Conservation (phyloP, 2,888 invertebrate genomes). For the Eristalinus sepulchralis region DNA sequence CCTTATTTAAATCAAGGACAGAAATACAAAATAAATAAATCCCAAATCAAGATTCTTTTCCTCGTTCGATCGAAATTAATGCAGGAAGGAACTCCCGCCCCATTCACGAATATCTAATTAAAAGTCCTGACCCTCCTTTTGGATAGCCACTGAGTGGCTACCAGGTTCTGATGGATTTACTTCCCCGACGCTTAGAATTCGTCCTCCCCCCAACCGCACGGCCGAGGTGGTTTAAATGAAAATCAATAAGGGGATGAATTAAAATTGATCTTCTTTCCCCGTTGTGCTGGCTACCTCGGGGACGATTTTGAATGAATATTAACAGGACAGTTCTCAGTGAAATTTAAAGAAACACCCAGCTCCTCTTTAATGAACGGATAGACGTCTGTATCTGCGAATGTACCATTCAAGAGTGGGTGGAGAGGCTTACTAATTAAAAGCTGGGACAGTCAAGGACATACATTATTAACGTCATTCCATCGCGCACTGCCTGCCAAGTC, state of each 20-base stretch:
- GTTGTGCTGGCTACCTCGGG: neutral
- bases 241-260: slow-evolving; percentile 63
- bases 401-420: neutral
- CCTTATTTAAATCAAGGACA: slow-evolving; percentile 69
- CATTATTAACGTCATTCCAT: slow-evolving; percentile 69
- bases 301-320: slow-evolving; percentile 39
- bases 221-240: slow-evolving; percentile 53
- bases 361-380: neutral
- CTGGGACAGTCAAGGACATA: slow-evolving; percentile 67
- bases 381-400: neutral
- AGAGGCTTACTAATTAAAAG: slow-evolving; percentile 65
- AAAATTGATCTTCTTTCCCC: slow-evolving; percentile 45
- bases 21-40: slow-evolving; percentile 36
- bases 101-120: slow-evolving; percentile 68
- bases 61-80: slow-evolving; percentile 42
- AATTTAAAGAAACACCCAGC: slow-evolving; percentile 20
- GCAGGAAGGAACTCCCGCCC: slow-evolving; percentile 53
- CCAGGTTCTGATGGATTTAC: slow-evolving; percentile 42
- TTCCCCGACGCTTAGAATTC: neutral
- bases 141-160: slow-evolving; percentile 64
- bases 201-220: slow-evolving; percentile 20
- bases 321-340: slow-evolving; percentile 33
- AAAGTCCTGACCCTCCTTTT: slow-evolving; percentile 62
- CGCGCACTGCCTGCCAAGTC: slow-evolving; percentile 62
- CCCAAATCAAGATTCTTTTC: slow-evolving; percentile 27